Base-by-base conservation (phyloP, 2,113 vertebrate genomes). In the Chrysemys picta region DNA sequence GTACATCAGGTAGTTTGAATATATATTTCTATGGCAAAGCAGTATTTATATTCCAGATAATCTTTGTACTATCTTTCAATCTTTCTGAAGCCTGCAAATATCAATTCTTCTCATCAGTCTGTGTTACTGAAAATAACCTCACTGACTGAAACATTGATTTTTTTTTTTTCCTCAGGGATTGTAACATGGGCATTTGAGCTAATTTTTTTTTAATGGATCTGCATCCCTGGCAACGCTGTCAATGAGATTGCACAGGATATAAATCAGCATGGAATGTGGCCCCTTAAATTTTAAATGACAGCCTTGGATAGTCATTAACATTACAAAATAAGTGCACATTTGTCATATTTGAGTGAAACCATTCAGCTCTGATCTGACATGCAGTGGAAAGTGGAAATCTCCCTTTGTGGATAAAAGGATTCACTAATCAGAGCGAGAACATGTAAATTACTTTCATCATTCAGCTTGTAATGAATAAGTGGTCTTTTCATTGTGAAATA, bases 271-370 rank as follows among this genome's bases (percentile, higher is more conserved):
- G 53, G 42, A 80, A 27, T 47, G 50, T 76, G 35, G 0, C 24
- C 45, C 14, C 6, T 1, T 1, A 0, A 22, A 24, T 49, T 75
- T 87, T 59, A 35, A 57, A 5, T 1, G 14, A 1, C 1, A 27
- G n/a, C 38, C 4, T 2, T 14, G 1, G 19, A 35, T 80, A 53
- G n/a, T 59, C 31, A 29, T 45, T 86, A 84, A 85, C 65, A 31
- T 31, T 42, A 8, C 27, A 45, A 89, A 7, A 31, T 57, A 1
- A 0, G 62, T 1, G 42, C 2, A 0, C 53, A 3, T 81, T 85
- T 56, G 54, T 72, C 13, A 1, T 31, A 6, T 38, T 76, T 72
- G 83, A 75, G 5, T 65, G 88, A 49, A 47, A 87, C 82, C 52
- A 14, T 16, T 56, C 78, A 25, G 3, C 10, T 87, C 2, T 9